Percentiles rank a stretch among this genome's conserved stretches.
phyloP scores from a whole-genome alignment of 2,888 invertebrate species.

The Germaria angustata region DNA sequence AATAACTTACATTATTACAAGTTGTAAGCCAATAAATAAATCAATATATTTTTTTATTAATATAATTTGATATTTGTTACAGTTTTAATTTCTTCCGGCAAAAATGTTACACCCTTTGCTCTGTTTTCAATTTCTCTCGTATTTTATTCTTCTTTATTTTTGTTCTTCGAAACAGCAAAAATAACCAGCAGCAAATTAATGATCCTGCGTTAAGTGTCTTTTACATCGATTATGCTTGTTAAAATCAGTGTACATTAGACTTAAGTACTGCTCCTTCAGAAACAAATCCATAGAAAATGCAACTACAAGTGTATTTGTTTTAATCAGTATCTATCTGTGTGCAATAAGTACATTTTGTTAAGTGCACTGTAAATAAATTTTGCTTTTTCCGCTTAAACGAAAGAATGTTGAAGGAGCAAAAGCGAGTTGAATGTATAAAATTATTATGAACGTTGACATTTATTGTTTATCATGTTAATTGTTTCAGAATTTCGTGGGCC shows the following conservation, averaged over 20 bases:
- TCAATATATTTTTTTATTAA: too few species aligned
- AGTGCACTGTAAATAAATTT: conserved; percentile 61
- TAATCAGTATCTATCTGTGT: conserved; percentile 2
- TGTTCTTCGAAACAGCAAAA: background rate
- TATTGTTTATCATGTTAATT: conserved; percentile 60
- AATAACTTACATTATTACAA: too few species aligned
- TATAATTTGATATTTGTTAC: too few species aligned
- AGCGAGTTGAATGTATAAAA: background rate
- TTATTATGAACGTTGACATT: conserved; percentile 22
- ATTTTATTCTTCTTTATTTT: too few species aligned
- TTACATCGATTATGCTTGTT: conserved; percentile 62
- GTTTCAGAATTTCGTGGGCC: background rate
- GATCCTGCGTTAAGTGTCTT: conserved; percentile 61
- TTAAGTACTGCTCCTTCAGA: conserved; percentile 43
- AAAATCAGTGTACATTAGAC: conserved; percentile 59
- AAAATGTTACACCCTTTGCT: background rate
- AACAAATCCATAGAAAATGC: background rate
- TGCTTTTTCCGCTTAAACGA: conserved; percentile 12
- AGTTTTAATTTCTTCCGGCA: background rate
- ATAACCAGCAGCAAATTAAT: conserved; percentile 55
- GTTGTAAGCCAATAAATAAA: too few species aligned
- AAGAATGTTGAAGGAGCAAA: background rate
- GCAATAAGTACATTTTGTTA: conserved; percentile 31
- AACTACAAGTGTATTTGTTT: conserved; percentile 3
- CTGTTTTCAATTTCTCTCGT: background rate